phyloP scores from a whole-genome alignment of 1,140 invertebrate species.

The Sogatella furcifera region DNA sequence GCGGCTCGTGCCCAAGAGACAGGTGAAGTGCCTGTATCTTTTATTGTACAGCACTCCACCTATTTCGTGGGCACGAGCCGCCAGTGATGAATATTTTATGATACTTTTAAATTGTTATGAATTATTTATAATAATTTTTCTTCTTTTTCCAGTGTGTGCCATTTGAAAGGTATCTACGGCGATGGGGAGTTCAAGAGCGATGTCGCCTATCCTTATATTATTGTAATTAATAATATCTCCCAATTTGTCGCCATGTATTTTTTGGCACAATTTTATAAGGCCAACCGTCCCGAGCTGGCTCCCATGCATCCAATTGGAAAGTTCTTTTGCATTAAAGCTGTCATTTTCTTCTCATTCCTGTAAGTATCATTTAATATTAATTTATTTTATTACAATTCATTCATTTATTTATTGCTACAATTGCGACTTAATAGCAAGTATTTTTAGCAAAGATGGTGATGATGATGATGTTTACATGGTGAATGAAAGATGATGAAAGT shows the following conservation, averaged over 20 bases:
- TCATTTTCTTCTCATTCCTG: slow-evolving; percentile 98
- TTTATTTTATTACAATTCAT: too few relatives aligned
- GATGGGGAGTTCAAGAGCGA: slow-evolving; percentile 79
- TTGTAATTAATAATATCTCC: slow-evolving; percentile 85
- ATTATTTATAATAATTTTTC: slow-evolving; percentile 1
- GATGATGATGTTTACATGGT: too few relatives aligned
- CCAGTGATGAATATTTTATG: too few relatives aligned
- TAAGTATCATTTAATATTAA: slow-evolving; percentile 63
- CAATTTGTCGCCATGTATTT: slow-evolving; percentile 96
- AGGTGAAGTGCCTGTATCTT: too few relatives aligned
- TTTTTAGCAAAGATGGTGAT: too few relatives aligned
- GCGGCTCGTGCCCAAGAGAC: too few relatives aligned
- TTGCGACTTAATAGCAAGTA: too few relatives aligned
- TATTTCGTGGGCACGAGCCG: too few relatives aligned
- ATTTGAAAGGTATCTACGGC: slow-evolving; percentile 72
- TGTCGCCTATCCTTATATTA: slow-evolving; percentile 82
- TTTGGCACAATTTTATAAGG: slow-evolving; percentile 85
- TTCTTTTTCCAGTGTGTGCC: slow-evolving; percentile 60
- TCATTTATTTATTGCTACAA: too few relatives aligned
- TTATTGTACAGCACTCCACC: too few relatives aligned
- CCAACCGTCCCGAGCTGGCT: slow-evolving; percentile 71
- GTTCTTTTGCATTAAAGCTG: slow-evolving; percentile 96
- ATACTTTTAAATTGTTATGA: too few relatives aligned
- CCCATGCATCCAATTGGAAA: slow-evolving; percentile 91
- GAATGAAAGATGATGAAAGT: too few relatives aligned